Conservation (phyloP, 1,140 invertebrate species). For the Kradibia gibbosae region DNA sequence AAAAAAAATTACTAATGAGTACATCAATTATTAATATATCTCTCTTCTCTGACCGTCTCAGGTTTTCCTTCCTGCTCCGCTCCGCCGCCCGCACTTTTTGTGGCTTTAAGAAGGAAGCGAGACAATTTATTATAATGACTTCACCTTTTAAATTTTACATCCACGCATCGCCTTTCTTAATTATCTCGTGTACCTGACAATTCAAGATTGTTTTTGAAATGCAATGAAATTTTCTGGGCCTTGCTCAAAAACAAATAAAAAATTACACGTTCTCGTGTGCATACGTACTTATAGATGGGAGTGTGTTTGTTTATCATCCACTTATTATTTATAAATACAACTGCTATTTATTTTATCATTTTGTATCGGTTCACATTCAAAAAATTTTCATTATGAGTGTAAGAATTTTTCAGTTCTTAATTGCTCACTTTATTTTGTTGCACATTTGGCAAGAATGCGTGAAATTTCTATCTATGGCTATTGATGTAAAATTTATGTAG, state of each 20-base stretch:
- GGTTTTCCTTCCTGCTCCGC: not conserved
- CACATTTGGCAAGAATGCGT: no score
- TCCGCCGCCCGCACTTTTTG: not conserved
- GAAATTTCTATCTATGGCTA: no score
- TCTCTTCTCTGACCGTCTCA: not conserved
- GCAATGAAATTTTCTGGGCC: not conserved
- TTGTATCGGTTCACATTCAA: no score
- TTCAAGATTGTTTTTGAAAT: not conserved
- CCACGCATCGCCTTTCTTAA: not conserved
- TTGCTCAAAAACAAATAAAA: not conserved
- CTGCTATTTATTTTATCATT: no score
- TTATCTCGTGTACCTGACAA: not conserved
- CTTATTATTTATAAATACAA: no score
- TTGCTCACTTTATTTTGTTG: no score
- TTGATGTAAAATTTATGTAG: no score
- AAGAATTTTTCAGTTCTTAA: no score
- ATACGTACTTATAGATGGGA: no score
- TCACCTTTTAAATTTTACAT: not conserved
- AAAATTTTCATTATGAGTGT: no score
- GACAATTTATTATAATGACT: not conserved
- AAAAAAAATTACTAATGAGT: conserved; percentile 42
- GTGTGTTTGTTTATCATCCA: no score
- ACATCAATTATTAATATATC: conserved; percentile 20
- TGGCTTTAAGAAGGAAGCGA: not conserved
- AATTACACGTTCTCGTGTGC: no score